Percentiles rank a stretch among this genome's conserved stretches.
Evolutionary conservation across 1,140 invertebrate genomes (phyloP).

Genomic region (Rhopalosiphum maidis): DNA sequence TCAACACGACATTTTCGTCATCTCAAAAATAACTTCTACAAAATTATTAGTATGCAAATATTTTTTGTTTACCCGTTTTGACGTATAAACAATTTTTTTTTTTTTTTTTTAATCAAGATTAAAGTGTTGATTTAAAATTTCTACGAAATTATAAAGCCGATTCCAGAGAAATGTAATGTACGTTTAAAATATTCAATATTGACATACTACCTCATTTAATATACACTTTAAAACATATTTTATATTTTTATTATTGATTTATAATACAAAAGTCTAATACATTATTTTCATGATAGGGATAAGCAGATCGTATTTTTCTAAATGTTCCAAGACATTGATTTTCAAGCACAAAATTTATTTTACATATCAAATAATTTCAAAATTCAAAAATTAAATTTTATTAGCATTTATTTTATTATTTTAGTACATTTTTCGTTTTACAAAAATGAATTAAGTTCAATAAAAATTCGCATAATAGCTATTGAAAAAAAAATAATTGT

Average conservation of each 20-base stretch:
- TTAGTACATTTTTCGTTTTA: background rate
- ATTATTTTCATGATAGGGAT: background rate
- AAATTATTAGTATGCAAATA: background rate
- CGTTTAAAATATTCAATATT: background rate
- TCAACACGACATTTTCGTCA: background rate
- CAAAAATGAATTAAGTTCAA: background rate
- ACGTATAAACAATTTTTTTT: background rate
- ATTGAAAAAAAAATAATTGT: background rate
- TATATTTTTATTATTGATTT: background rate
- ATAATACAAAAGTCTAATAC: background rate
- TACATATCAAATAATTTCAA: background rate
- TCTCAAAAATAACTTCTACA: background rate
- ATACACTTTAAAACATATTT: background rate
- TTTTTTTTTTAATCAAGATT: background rate
- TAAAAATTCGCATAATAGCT: background rate
- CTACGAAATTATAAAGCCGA: background rate
- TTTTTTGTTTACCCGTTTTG: background rate
- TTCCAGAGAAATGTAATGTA: background rate
- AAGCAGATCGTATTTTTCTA: background rate
- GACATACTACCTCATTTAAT: background rate
- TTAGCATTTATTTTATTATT: no score
- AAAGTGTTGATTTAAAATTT: no score
- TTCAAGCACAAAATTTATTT: background rate
- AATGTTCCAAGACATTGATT: background rate
- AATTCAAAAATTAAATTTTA: background rate